Evolutionary conservation across 1,140 invertebrate genomes (phyloP).

Genomic region (Bombyx mori): ASM3026992v2 NC_085116.1:15846001-15846500

Average conservation of each 20-base stretch:
- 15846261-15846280: constrained; percentile 99
- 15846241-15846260: constrained; percentile 97
- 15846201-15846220: constrained; percentile 96
- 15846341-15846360: constrained; percentile 96
- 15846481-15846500: no score
- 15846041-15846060: no score
- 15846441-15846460: no score
- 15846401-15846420: no score
- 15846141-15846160: constrained; percentile 83
- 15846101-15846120: no score
- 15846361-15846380: constrained; percentile 76
- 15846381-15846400: neutral
- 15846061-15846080: no score
- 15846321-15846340: constrained; percentile 83
- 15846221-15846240: constrained; percentile 98
- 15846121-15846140: no score
- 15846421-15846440: no score
- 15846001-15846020: no score
- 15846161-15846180: constrained; percentile 96
- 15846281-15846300: constrained; percentile 84
- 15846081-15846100: no score
- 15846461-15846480: no score
- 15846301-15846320: constrained; percentile 84
- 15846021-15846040: no score
- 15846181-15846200: constrained; percentile 95